These are phyloP conservation scores for Oncorhynchus kisutch DNA, from an alignment of 2,113 vertebrate species.

Conservation along the genomic window DNA sequence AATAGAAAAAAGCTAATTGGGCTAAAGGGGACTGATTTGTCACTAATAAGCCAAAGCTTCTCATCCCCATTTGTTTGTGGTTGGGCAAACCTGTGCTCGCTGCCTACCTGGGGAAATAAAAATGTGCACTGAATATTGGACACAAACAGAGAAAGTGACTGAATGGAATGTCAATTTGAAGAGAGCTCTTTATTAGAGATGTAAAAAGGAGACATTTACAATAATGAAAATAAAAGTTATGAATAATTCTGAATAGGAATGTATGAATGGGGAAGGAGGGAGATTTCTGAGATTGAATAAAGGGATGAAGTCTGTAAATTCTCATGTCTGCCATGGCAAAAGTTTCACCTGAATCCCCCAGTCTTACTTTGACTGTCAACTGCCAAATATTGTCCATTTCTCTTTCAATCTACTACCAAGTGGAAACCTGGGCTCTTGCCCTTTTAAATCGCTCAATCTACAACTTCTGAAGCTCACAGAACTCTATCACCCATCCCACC, in stretches of 20 bases:
- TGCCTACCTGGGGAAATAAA: neutral
- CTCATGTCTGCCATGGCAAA: slow-evolving; percentile 87
- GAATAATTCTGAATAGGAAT: neutral
- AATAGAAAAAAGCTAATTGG: neutral
- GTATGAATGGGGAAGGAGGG: neutral
- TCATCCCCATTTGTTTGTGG: neutral
- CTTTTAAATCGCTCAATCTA: neutral
- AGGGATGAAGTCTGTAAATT: slow-evolving; percentile 58
- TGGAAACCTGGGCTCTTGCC: slow-evolving; percentile 47
- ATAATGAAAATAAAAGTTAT: neutral
- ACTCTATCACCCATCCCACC: neutral
- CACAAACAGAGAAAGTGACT: neutral
- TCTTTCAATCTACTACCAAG: neutral
- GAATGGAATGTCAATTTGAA: neutral
- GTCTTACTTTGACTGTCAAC: neutral
- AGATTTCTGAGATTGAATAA: neutral
- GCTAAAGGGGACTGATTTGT: neutral
- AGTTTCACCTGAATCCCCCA: slow-evolving; percentile 67
- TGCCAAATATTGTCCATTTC: neutral
- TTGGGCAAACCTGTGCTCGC: neutral
- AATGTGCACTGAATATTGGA: neutral
- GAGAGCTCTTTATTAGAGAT: neutral
- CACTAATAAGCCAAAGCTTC: neutral
- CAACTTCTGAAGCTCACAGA: neutral
- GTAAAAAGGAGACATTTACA: neutral